Evolutionary conservation across 2,888 invertebrate species (phyloP).

Genomic region (Allolobophora icterica): DNA sequence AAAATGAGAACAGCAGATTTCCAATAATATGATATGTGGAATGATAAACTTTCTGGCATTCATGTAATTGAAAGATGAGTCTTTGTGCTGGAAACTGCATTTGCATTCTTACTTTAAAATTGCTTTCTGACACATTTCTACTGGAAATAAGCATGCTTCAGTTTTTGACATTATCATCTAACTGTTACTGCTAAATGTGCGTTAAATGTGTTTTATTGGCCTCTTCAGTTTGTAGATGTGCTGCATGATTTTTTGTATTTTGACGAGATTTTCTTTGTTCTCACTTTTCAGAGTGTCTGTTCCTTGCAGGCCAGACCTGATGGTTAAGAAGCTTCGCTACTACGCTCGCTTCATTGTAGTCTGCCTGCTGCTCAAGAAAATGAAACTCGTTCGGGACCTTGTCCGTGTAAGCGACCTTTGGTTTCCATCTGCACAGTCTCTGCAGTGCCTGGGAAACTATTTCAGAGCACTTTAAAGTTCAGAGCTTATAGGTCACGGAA

Average conservation of each 20-base stretch:
- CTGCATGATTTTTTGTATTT: constrained; percentile 27
- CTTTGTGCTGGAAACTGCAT: neutral
- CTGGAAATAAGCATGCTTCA: constrained; percentile 8
- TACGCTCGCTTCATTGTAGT: constrained; percentile 96
- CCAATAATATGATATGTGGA: neutral
- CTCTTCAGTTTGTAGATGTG: constrained; percentile 13
- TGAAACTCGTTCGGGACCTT: constrained; percentile 88
- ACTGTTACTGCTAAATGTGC: neutral
- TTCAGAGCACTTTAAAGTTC: too few species aligned
- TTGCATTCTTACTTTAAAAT: neutral
- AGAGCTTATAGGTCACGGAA: too few species aligned
- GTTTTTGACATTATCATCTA: neutral
- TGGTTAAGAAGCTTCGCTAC: constrained; percentile 92
- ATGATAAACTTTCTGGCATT: neutral
- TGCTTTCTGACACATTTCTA: neutral
- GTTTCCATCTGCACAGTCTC: neutral
- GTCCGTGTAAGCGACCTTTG: constrained; percentile 71
- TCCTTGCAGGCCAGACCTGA: constrained; percentile 76
- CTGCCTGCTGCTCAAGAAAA: constrained; percentile 88
- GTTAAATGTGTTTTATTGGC: constrained; percentile 19
- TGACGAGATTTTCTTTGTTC: constrained; percentile 14
- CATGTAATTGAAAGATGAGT: neutral
- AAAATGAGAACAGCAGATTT: too few species aligned
- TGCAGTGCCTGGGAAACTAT: too few species aligned
- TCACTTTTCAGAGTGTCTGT: constrained; percentile 34